Evolutionary conservation across 2,888 invertebrate species (phyloP), one percentile per base, ranked within the genome.

Genomic region (Brachyopa scutellaris): DNA sequence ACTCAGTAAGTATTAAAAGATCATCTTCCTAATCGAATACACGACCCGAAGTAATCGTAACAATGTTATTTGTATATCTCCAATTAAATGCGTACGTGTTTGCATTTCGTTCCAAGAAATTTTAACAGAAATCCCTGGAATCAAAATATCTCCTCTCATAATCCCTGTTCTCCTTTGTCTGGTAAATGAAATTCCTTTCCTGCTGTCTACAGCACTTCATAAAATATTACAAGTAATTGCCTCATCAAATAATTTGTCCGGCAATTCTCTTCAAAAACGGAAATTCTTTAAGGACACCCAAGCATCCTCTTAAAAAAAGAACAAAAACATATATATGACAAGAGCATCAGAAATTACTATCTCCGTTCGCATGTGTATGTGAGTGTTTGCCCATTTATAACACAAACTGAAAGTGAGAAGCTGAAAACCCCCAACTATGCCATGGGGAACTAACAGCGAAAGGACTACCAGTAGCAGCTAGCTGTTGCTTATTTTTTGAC

Each of bases 401-500:
- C 19, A n/a, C 70, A 49, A 53, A 62, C 33, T 40, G 62, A 62
- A 59, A 47, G 55, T 9, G 57, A 36, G 62, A 53, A 49, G 45
- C 45, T 9, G 64, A 42, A 26, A 17, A 42, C 40, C 33, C 33
- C 23, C 73, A 29, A 42, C 15, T 9, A 23, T 21, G 5, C 6
- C 26, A 49, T 55, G 49, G 36, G 59, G 21, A 45, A 76, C 47
- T 11, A 19, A 26, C 11, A 40, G 23, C n/a, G n/a, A 49, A 55
- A 74, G 59, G 51, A 61, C 45, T 40, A 31, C 36, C 38, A 38
- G 38, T 29, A 23, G 21, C 49, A 33, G 26, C 70, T 67, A 64
- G 62, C 33, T 82, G 69, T 66, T 80, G 62, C 62, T 80, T 76
- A 82, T 77, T 77, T 77, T 82, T 82, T 64, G 82, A 82, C 82